Conservation (phyloP, 2,113 vertebrate genomes). For the Columba janthina region DNA sequence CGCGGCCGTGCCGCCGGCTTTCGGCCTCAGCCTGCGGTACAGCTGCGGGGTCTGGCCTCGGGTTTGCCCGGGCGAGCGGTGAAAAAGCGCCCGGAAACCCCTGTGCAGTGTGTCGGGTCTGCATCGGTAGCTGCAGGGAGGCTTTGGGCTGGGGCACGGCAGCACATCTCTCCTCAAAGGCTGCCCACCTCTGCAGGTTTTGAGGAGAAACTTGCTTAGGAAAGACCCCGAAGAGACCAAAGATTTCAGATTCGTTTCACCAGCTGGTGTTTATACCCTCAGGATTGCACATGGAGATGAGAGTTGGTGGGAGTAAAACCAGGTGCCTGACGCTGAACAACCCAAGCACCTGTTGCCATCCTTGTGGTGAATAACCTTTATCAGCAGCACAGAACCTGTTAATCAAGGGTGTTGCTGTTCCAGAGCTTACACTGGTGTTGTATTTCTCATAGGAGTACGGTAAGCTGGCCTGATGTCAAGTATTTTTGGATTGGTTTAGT, state of each 20-base stretch:
- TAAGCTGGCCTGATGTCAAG: background rate
- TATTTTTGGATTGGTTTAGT: background rate
- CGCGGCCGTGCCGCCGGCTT: too few relatives aligned
- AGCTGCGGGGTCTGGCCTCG: accelerated
- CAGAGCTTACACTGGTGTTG: accelerated
- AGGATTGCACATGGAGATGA: accelerated
- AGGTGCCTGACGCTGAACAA: background rate
- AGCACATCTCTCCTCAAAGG: accelerated
- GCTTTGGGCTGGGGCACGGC: accelerated
- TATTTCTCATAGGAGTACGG: accelerated
- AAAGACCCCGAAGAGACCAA: background rate
- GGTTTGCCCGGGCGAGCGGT: accelerated
- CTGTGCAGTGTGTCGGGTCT: accelerated
- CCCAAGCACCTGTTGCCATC: accelerated
- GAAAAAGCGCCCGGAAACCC: accelerated
- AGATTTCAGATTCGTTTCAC: accelerated
- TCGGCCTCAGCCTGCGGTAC: too few relatives aligned
- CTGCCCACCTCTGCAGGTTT: accelerated
- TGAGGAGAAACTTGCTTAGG: background rate
- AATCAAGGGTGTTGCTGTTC: accelerated
- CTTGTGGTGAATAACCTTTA: accelerated
- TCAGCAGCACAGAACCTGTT: accelerated
- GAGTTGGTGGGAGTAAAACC: background rate
- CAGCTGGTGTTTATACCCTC: accelerated
- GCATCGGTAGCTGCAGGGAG: accelerated